phyloP scores from a whole-genome alignment of 2,797 vertebrate genomes.

The Buceros bicornis region DNA sequence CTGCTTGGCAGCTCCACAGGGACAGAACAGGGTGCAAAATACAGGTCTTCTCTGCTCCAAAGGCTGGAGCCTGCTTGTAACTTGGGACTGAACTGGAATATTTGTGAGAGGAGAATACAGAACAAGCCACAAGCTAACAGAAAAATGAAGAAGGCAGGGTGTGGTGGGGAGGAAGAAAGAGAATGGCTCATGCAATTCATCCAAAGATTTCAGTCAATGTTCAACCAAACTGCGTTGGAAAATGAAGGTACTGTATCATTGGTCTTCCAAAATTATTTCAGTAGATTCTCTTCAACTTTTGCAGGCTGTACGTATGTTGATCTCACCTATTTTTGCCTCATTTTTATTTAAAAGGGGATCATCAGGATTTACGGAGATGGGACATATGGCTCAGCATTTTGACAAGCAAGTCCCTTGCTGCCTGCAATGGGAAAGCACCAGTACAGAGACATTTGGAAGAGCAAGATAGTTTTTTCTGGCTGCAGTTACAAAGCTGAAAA shows the following conservation, averaged over 20 bases:
- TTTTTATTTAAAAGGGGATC: background rate
- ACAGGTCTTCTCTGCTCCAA: background rate
- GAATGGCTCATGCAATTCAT: background rate
- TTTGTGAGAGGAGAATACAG: background rate
- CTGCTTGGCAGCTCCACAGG: background rate
- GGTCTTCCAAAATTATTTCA: background rate
- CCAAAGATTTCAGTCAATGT: background rate
- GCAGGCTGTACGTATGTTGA: fast-evolving
- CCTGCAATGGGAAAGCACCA: background rate
- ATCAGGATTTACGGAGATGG: background rate
- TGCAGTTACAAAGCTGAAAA: background rate
- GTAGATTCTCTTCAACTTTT: background rate
- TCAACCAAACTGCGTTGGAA: background rate
- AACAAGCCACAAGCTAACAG: background rate
- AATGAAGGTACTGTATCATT: background rate
- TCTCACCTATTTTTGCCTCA: background rate
- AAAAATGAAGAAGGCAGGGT: background rate
- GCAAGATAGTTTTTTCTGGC: background rate
- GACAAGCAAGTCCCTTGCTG: constrained; percentile 22
- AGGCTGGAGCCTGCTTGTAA: background rate
- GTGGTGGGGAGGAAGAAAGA: background rate
- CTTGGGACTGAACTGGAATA: background rate
- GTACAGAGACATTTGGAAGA: background rate
- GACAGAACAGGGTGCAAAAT: background rate
- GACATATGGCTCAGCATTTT: constrained; percentile 11